Percentiles rank a stretch among this genome's conserved stretches.
These are phyloP conservation scores for Acanthurus tractus DNA, from an alignment of 2,797 vertebrate species.

Conservation along the genomic window DNA sequence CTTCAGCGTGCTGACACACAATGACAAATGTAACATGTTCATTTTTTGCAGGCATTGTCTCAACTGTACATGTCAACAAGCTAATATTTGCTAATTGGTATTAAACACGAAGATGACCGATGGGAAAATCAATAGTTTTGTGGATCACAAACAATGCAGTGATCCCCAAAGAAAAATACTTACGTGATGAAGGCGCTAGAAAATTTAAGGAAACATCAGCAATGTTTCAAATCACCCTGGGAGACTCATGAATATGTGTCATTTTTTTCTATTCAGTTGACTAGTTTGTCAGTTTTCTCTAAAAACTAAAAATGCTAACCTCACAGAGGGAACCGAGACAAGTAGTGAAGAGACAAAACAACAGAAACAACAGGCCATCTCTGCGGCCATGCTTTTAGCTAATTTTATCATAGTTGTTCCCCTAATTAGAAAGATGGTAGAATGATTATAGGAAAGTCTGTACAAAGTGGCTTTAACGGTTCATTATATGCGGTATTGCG, in stretches of 20 bases:
- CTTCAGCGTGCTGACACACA: not conserved
- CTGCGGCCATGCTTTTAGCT: no score
- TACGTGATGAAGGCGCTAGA: not conserved
- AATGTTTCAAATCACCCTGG: no score
- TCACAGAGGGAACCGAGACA: not conserved
- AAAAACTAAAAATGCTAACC: not conserved
- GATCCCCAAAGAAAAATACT: not conserved
- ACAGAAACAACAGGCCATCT: not conserved
- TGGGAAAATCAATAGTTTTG: not conserved
- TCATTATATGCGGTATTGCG: not conserved
- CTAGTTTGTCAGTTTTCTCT: not conserved
- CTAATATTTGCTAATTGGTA: not conserved
- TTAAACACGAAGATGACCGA: not conserved
- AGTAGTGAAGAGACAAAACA: not conserved
- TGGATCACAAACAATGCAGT: not conserved
- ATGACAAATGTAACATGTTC: not conserved
- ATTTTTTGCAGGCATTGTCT: not conserved
- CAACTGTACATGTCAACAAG: no score
- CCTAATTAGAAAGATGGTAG: no score
- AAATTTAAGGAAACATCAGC: not conserved
- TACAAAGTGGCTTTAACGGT: not conserved
- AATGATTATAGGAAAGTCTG: no score
- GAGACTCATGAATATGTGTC: not conserved
- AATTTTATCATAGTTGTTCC: no score
- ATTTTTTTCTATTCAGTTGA: not conserved